Evolutionary conservation across 2,888 invertebrate species (phyloP), one percentile per base, ranked within the genome.

Genomic region (Chrysolina americana): DNA sequence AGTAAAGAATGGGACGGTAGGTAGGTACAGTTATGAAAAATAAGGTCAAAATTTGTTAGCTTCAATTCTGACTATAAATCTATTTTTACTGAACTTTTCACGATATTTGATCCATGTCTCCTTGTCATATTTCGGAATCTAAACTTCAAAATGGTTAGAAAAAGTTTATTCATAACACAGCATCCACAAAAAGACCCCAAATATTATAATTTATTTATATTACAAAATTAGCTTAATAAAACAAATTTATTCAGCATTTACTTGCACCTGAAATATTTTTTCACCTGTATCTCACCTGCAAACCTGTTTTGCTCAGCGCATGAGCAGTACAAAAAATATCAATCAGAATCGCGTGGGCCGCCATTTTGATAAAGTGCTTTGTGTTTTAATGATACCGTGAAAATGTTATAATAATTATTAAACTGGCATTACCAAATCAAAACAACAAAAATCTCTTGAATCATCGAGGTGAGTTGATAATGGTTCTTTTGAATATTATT

Each of bases 301-400:
- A 74, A 71, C 72, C 70, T 66, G 71, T 65, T 69, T 65, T 36
- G 13, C 59, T 72, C 28, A 56, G 76, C 81, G 81, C 85, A 81
- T 83, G 84, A 81, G 83, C 80, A 71, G 68, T 76, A 68, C 59
- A 68, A 77, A 79, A 83, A 81, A 81, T 82, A 84, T 84, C 83
- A 83, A 83, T 83, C 82, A 83, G 78, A 84, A 85, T 84, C 87
- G 88, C 87, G 87, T 88, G 87, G 86, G 87, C 82, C 87, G 88
- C 88, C 88, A 88, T 88, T 87, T 88, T 88, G 87, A 85, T 86
- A 83, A 83, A 82, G 80, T 83, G 83, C 81, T 84, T 83, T 85
- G 86, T 84, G 80, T 80, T 79, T 77, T 74, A 78, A 79, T 81
- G 79, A 80, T 78, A 81, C 81, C 76, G 79, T 76, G 74, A 79